These are phyloP conservation scores for Iphiclides podalirius DNA, from an alignment of 2,888 invertebrate species.

Conservation along the genomic window DNA sequence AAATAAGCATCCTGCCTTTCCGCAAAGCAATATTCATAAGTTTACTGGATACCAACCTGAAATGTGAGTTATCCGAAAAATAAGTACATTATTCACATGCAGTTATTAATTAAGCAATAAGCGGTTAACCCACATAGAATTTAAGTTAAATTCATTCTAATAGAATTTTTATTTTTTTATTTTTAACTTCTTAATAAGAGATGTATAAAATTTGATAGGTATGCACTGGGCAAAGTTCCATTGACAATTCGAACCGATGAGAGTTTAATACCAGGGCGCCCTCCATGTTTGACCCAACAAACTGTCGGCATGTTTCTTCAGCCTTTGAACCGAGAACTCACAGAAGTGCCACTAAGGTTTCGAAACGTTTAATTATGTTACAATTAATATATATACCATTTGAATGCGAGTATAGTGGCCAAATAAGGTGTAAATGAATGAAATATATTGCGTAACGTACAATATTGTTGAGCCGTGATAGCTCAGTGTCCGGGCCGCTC, in stretches of 20 bases:
- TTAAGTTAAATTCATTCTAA: too few species aligned
- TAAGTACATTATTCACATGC: too few species aligned
- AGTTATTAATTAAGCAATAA: too few species aligned
- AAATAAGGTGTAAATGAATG: too few species aligned
- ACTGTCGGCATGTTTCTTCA: slow-evolving; percentile 64
- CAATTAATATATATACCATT: not conserved
- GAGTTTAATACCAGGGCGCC: slow-evolving; percentile 57
- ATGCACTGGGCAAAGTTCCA: slow-evolving; percentile 43
- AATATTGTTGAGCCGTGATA: too few species aligned
- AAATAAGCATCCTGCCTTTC: slow-evolving; percentile 38
- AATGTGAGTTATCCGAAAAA: slow-evolving; percentile 47
- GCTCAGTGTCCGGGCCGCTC: too few species aligned
- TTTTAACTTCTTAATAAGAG: not conserved
- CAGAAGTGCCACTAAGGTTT: slow-evolving; percentile 55
- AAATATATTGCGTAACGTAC: too few species aligned
- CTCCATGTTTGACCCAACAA: slow-evolving; percentile 70
- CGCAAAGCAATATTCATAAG: slow-evolving; percentile 60
- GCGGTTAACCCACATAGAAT: too few species aligned
- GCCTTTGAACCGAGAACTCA: slow-evolving; percentile 63
- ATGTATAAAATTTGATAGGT: slow-evolving; percentile 37
- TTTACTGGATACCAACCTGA: slow-evolving; percentile 55
- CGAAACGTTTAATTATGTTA: too few species aligned
- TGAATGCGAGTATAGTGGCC: too few species aligned
- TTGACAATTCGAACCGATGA: slow-evolving; percentile 53
- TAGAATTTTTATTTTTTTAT: not conserved